Evolutionary conservation across 2,888 invertebrate species (phyloP), one percentile per base, ranked within the genome.

Genomic region (Quadroppia sp.): DNA sequence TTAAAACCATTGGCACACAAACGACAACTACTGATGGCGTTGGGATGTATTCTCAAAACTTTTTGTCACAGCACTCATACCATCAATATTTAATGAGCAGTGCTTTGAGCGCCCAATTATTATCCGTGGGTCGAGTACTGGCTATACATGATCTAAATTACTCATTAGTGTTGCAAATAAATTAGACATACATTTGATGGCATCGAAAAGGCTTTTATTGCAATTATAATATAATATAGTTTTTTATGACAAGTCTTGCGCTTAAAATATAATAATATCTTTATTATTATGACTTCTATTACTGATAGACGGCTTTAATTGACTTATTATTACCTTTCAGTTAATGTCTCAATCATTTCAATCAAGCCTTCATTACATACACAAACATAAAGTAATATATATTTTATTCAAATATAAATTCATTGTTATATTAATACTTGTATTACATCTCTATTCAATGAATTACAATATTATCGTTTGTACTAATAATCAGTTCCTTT

Each of bases 41-140:
- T 61, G 23, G 23, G 53, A 53, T 64, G 40, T 64, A 9, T 32
- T 40, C 64, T 64, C 7, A 20, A 30, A 40, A 64, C 64, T 40
- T 20, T n/a, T 40, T 64, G 64, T 64, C 64, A 64, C 64, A 45
- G 45, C 45, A 25, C 64, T 64, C 64, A 64, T 64, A 64, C 40
- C 64, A 64, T 64, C 64, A 64, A 64, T 64, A 64, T 64, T 64
- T 64, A 40, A 64, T 64, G 64, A 64, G 64, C 36, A 40, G 30
- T 64, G 64, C 40, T 64, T 64, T 64, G 40, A 64, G 28, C 56
- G 64, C 30, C n/a, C 64, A 64, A 64, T 64, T 64, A 64, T 64
- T 36, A 64, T 40, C 64, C 36, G 28, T 30, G 11, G 56, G 56
- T 45, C 30, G 28, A 28, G 30, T 7, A 17, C 30, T 28, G 6